These are phyloP conservation scores for Oreortyx pictus DNA, from an alignment of 2,797 vertebrate genomes.

Conservation along the genomic window DNA sequence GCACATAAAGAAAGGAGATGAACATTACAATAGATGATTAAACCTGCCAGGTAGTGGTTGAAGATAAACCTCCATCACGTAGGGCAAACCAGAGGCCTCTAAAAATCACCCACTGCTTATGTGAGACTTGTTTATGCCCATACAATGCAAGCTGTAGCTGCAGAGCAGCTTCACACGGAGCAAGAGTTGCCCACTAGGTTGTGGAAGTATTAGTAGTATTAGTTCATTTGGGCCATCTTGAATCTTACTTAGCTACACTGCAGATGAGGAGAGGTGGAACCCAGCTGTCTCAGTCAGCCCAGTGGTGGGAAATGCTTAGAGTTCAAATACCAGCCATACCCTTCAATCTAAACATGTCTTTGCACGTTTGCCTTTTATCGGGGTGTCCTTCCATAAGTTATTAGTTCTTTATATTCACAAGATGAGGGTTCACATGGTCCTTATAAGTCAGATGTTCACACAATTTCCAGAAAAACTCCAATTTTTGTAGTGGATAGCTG, in stretches of 20 bases:
- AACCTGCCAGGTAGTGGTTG: background rate
- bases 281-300: background rate
- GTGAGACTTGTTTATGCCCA: background rate
- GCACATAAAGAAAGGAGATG: background rate
- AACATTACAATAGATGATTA: background rate
- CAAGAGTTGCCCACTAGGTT: background rate
- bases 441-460: background rate
- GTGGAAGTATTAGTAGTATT: background rate
- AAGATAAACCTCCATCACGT: background rate
- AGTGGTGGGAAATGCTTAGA: background rate
- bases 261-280: background rate
- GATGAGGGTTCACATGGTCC: background rate
- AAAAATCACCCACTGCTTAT: background rate
- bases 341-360: background rate
- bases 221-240: background rate
- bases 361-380: background rate
- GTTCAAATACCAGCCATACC: conserved; percentile 5
- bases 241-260: background rate
- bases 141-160: background rate
- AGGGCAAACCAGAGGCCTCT: background rate
- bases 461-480: background rate
- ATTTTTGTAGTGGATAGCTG: background rate
- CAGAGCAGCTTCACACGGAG: background rate
- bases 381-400: background rate
- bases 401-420: background rate